Conservation (phyloP, 2,113 vertebrate species). For the Callopanchax toddi region DNA sequence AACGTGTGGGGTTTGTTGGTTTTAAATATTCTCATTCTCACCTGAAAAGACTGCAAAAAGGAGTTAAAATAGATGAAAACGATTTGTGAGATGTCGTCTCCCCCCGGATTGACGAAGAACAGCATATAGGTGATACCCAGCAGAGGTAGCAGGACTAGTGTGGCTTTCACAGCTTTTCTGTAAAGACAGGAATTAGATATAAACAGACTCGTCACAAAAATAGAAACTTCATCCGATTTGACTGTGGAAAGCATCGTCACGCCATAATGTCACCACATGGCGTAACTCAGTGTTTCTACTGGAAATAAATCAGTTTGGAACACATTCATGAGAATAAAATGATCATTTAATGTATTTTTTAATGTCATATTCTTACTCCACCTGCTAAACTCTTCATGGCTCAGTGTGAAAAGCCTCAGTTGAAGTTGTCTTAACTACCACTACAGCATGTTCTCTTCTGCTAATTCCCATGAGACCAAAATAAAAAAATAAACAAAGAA, state of each 20-base stretch:
- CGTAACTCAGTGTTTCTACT: too few relatives aligned
- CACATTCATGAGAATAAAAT: too few relatives aligned
- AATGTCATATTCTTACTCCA: not conserved
- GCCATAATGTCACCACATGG: not conserved
- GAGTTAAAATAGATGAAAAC: slow-evolving; percentile 99
- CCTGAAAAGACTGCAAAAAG: slow-evolving; percentile 98
- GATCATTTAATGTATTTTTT: too few relatives aligned
- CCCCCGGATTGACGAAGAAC: slow-evolving; percentile 96
- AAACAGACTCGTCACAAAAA: slow-evolving; percentile 4
- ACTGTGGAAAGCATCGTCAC: slow-evolving; percentile 2
- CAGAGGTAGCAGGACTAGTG: slow-evolving; percentile 91
- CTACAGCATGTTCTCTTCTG: slow-evolving; percentile 10
- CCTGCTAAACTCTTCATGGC: slow-evolving; percentile 9
- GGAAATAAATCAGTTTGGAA: too few relatives aligned
- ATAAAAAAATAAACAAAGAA: slow-evolving; percentile 20
- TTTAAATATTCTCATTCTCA: slow-evolving; percentile 58
- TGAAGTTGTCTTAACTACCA: slow-evolving; percentile 7
- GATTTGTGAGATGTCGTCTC: slow-evolving; percentile 95
- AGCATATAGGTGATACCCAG: slow-evolving; percentile 98
- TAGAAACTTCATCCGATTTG: slow-evolving; percentile 2
- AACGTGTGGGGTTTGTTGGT: not conserved
- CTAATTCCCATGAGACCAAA: slow-evolving; percentile 16
- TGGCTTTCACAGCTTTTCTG: slow-evolving; percentile 98
- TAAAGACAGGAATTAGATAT: slow-evolving; percentile 29
- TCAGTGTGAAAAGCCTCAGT: slow-evolving; percentile 9